Conservation (phyloP, 2,797 vertebrate species). For the Coranthus polyacanthus region DNA sequence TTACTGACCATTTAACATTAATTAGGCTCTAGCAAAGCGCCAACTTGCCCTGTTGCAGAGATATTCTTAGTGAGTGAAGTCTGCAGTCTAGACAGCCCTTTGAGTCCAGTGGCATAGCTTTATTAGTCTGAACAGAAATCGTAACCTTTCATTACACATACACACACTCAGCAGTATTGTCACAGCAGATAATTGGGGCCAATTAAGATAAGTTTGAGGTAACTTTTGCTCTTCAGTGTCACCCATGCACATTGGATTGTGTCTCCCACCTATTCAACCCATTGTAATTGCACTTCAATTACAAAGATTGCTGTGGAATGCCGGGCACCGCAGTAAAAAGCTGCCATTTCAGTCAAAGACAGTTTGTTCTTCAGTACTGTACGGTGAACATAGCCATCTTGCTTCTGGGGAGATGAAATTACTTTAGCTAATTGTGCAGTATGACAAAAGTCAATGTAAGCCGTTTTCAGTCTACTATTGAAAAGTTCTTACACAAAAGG, state of each 20-base stretch:
- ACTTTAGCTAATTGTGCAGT: conserved; percentile 59
- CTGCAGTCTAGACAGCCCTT: conserved; percentile 29
- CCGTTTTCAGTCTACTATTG: conserved; percentile 39
- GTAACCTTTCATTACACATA: conserved; percentile 79
- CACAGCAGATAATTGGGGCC: conserved; percentile 77
- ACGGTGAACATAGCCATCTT: conserved; percentile 12
- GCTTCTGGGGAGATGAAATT: conserved; percentile 36
- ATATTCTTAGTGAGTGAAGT: conserved; percentile 23
- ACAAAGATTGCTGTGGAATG: conserved; percentile 51
- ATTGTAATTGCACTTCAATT: conserved; percentile 66
- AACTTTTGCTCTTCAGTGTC: conserved; percentile 64
- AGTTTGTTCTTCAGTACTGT: conserved; percentile 12
- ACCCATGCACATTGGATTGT: conserved; percentile 54
- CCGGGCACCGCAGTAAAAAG: conserved; percentile 41
- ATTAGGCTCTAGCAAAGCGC: conserved; percentile 17
- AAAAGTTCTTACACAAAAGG: conserved; percentile 42
- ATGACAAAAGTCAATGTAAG: conserved; percentile 41
- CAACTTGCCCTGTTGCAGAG: conserved; percentile 24
- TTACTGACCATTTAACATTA: conserved; percentile 21
- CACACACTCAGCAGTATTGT: conserved; percentile 39
- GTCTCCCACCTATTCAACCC: conserved; percentile 58
- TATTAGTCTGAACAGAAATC: conserved; percentile 73
- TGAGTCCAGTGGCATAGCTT: conserved; percentile 64
- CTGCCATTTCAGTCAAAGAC: conserved; percentile 34
- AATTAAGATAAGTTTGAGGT: conserved; percentile 69